Evolutionary conservation across 1,140 invertebrate genomes (phyloP).

Genomic region (Heliothis virescens): DNA sequence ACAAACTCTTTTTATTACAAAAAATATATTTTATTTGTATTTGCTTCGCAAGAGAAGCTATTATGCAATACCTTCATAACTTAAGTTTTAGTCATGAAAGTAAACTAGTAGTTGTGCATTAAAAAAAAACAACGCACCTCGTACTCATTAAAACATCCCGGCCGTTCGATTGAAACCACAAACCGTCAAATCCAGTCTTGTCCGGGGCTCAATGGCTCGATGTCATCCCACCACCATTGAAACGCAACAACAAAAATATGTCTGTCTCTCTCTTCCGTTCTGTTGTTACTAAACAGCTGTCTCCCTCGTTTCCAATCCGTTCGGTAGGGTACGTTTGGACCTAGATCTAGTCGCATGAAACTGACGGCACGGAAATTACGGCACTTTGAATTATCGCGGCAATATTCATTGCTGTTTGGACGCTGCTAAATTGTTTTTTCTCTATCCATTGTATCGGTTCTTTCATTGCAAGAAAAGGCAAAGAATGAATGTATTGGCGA

Average conservation of each 20-base stretch:
- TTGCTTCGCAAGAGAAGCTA: too few species aligned
- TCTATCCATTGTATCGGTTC: constrained; percentile 13
- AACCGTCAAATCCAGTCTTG: constrained; percentile 55
- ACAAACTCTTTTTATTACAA: too few species aligned
- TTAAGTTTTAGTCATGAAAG: too few species aligned
- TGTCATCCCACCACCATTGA: constrained; percentile 49
- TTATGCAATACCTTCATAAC: too few species aligned
- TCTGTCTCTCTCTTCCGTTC: constrained; percentile 32
- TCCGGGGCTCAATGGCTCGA: constrained; percentile 48
- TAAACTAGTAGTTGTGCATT: neutral
- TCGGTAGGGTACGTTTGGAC: constrained; percentile 43
- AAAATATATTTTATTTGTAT: too few species aligned
- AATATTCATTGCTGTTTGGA: constrained; percentile 57
- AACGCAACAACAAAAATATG: constrained; percentile 40
- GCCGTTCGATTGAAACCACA: constrained; percentile 50
- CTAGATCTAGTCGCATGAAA: constrained; percentile 56
- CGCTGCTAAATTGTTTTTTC: constrained; percentile 52
- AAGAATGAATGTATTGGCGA: neutral
- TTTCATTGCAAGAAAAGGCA: constrained; percentile 15
- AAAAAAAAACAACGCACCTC: constrained; percentile 30
- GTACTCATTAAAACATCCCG: constrained; percentile 49
- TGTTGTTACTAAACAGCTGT: constrained; percentile 5
- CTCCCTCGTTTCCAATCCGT: constrained; percentile 44
- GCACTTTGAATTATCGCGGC: constrained; percentile 59
- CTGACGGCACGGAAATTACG: constrained; percentile 64